Evolutionary conservation across 2,888 invertebrate genomes (phyloP), one percentile per base, ranked within the genome.

Genomic region (Polyploca ridens): DNA sequence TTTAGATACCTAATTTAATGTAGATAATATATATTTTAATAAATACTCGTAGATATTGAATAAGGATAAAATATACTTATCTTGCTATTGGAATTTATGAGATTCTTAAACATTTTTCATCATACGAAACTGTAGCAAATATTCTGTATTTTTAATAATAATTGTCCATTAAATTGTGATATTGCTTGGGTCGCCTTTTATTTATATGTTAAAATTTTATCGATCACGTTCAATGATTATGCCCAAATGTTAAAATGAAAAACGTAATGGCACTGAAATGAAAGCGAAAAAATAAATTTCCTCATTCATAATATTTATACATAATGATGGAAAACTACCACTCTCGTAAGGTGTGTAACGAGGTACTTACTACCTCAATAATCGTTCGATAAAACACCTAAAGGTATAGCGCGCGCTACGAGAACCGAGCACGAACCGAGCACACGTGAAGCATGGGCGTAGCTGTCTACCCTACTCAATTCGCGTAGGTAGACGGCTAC

Each of bases 81-180:
- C 54, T 54, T 54, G 54, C 54, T 54, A 54, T 54, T 19, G 35
- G 11, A 11, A n/a, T 41, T 41, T 60, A 60, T 16, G 16, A 19
- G 8, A 54, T 59, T 35, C 16, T 69, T 70, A 69, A 72, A 73
- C 64, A 66, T 67, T 72, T 64, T 69, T 72, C 76, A 77, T 78
- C 81, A 41, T 80, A 80, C 72, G 72, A 79, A 78, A 75, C 70
- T 78, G 72, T 80, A 76, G 71, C 66, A 70, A 82, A 77, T 82
- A 78, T 83, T 81, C 66, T 71, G 74, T 76, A 72, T 74, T 77
- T 54, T 77, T 72, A 64, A 61, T 76, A 84, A 82, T 85, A 81
- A 82, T 86, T 92, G 92, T 92, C 91, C 90, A 93, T 88, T 93
- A 93, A 91, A 93, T 86, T 91, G 90, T 93, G 91, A 93, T 92